phyloP scores from a whole-genome alignment of 2,888 invertebrate genomes.

The Bembecia ichneumoniformis region DNA sequence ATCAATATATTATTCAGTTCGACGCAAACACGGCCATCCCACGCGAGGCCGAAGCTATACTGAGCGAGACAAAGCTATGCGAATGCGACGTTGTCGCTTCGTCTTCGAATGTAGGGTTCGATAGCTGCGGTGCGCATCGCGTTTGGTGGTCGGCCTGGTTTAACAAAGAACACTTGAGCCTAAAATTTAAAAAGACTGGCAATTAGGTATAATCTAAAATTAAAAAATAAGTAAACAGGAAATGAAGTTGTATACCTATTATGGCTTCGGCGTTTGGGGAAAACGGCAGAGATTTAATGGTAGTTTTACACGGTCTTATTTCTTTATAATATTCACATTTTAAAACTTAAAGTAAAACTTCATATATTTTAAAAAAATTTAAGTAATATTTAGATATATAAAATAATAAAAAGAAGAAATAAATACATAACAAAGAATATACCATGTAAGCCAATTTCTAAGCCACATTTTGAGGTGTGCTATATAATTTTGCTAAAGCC shows the following conservation, averaged over 20 bases:
- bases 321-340: too few species aligned
- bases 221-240: not conserved
- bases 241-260: not conserved
- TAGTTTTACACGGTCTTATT: too few species aligned
- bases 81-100: slow-evolving; percentile 40
- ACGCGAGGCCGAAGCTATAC: slow-evolving; percentile 46
- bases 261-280: too few species aligned
- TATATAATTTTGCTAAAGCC: too few species aligned
- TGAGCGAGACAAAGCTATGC: slow-evolving; percentile 46
- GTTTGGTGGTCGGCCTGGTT: slow-evolving; percentile 42
- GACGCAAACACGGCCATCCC: slow-evolving; percentile 28
- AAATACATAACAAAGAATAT: too few species aligned
- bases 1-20: not conserved
- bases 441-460: too few species aligned
- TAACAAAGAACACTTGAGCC: slow-evolving; percentile 16
- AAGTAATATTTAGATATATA: too few species aligned
- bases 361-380: too few species aligned
- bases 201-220: not conserved
- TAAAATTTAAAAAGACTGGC: not conserved
- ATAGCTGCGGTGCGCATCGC: slow-evolving; percentile 14
- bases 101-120: slow-evolving; percentile 25
- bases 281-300: too few species aligned
- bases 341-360: too few species aligned
- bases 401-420: too few species aligned
- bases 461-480: too few species aligned